Evolutionary conservation across 2,888 invertebrate species (phyloP).

Genomic region (Aleiodes alternator): DNA sequence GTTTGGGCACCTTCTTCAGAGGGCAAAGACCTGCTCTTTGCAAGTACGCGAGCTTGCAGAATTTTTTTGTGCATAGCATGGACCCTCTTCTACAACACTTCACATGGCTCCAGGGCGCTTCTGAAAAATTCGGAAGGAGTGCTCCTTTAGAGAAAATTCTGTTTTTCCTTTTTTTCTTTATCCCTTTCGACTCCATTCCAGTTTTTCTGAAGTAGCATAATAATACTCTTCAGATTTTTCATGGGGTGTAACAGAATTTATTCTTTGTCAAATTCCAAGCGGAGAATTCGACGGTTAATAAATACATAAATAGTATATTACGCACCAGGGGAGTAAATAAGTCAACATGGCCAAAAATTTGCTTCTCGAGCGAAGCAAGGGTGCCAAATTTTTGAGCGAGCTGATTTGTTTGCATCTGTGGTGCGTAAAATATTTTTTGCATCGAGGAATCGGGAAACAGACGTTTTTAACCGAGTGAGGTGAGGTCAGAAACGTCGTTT

Average conservation of each 20-base stretch:
- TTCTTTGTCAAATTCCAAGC: no score
- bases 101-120: slow-evolving; percentile 24
- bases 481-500: no score
- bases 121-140: slow-evolving; percentile 43
- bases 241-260: background rate
- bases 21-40: slow-evolving; percentile 57
- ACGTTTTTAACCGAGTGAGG: no score
- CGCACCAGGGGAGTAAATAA: no score
- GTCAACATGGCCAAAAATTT: no score
- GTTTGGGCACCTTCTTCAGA: slow-evolving; percentile 52
- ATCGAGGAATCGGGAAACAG: no score
- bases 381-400: no score
- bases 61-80: slow-evolving; percentile 50
- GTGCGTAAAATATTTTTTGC: no score
- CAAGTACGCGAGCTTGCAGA: slow-evolving; percentile 56
- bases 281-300: background rate
- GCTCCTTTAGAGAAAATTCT: slow-evolving; percentile 23
- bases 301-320: no score
- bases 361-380: no score
- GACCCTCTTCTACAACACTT: slow-evolving; percentile 39
- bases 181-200: slow-evolving; percentile 34
- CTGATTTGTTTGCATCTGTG: no score
- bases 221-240: slow-evolving; percentile 19
- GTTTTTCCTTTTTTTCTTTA: slow-evolving; percentile 31
- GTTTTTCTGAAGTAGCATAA: slow-evolving; percentile 20